Conservation (phyloP, 2,113 vertebrate species). For the Serinus canaria region DNA sequence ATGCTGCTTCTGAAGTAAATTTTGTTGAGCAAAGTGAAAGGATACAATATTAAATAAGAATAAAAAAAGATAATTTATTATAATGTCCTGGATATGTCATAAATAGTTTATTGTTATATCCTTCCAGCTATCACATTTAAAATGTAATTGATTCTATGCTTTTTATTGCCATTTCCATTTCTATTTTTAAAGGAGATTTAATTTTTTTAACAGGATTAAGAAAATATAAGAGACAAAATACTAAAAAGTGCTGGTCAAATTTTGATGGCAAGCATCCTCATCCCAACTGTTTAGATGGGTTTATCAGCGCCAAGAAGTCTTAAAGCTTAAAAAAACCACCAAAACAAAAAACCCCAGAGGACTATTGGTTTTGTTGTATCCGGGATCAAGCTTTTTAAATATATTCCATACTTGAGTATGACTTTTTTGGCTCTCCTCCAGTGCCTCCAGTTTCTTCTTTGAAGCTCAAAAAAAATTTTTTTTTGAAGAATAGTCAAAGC, state of each 20-base stretch:
- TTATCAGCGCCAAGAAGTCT: not conserved
- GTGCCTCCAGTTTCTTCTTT: constrained; percentile 27
- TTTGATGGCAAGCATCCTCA: not conserved
- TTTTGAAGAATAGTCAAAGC: not conserved
- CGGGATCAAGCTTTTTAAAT: not conserved
- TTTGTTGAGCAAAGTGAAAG: not conserved
- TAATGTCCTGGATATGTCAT: not conserved
- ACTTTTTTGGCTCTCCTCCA: constrained; percentile 14
- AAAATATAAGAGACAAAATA: not conserved
- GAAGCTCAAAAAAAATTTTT: not conserved
- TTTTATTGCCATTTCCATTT: not conserved
- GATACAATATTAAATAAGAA: not conserved
- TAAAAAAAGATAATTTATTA: not conserved
- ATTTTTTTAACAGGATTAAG: not conserved
- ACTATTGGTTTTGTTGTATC: not conserved
- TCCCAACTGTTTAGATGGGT: not conserved
- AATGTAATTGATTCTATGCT: not conserved
- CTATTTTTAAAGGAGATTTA: not conserved
- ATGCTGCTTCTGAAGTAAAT: not conserved
- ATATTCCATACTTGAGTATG: not conserved
- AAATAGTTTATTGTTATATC: not conserved
- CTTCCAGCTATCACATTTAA: not conserved
- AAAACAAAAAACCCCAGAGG: not conserved
- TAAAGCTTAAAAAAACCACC: not conserved
- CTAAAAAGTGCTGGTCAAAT: not conserved